Conservation (phyloP, 2,113 vertebrate species). For the Laterallus jamaicensis region DNA sequence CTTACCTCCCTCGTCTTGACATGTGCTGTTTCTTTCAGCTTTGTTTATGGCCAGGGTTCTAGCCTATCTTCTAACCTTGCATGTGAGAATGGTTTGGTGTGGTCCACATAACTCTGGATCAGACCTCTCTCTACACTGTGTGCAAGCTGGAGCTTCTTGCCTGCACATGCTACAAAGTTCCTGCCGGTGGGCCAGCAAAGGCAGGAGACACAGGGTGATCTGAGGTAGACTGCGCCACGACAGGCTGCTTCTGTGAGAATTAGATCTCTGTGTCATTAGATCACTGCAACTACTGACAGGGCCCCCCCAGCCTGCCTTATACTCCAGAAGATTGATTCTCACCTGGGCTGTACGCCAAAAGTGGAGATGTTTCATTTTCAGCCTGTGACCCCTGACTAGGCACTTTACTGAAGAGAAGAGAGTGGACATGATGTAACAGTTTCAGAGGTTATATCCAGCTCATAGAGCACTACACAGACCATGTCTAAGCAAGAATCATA, state of each 20-base stretch:
- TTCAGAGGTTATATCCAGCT: neutral
- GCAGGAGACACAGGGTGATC: accelerated
- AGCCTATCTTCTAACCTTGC: neutral
- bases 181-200: accelerated
- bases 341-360: accelerated
- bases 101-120: accelerated
- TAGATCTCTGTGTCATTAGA: too few relatives aligned
- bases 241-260: neutral
- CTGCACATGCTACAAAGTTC: accelerated
- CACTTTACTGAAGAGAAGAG: neutral
- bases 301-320: neutral
- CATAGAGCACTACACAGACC: neutral
- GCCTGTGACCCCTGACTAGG: neutral
- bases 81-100: accelerated
- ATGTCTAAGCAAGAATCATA: neutral
- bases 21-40: accelerated
- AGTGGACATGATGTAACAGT: neutral
- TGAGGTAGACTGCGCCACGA: accelerated
- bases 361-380: neutral
- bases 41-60: accelerated
- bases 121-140: accelerated
- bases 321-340: neutral
- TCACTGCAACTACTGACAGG: accelerated
- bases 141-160: neutral
- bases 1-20: neutral